Percentiles rank a stretch among this genome's conserved stretches.
These are phyloP conservation scores for Proteles cristata DNA, from an alignment of 2,113 vertebrate species.

Conservation along the genomic window DNA sequence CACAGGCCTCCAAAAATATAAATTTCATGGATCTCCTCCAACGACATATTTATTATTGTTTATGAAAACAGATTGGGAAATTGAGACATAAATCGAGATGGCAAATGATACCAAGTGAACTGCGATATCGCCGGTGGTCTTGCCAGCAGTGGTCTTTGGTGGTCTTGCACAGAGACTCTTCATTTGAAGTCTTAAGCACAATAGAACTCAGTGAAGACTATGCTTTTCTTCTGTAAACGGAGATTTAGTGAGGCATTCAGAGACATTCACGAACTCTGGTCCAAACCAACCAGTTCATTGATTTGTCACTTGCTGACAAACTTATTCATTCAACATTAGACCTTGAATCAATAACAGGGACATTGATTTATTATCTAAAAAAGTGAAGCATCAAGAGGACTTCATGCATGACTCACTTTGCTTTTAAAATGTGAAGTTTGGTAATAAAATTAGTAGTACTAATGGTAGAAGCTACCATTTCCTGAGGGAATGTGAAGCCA, in stretches of 20 bases:
- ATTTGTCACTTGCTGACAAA: conserved; percentile 21
- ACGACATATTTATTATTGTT: conserved; percentile 41
- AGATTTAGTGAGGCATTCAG: neutral
- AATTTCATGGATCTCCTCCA: conserved; percentile 65
- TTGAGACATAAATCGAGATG: conserved; percentile 43
- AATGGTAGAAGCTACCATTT: neutral
- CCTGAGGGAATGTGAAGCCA: neutral
- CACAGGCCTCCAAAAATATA: conserved; percentile 44
- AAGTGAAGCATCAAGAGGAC: neutral
- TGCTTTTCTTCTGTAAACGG: neutral
- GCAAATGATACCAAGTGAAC: neutral
- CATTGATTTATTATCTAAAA: neutral
- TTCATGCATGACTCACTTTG: neutral
- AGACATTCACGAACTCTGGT: neutral
- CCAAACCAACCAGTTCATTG: conserved; percentile 1
- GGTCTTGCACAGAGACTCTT: neutral
- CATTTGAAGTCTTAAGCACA: neutral
- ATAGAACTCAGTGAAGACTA: neutral
- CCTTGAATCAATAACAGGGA: neutral
- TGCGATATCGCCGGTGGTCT: neutral
- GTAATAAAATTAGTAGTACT: neutral
- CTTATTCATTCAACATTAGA: neutral
- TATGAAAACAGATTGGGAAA: conserved; percentile 43
- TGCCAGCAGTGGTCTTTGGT: neutral
- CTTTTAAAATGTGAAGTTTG: neutral